Base-by-base conservation (phyloP, 2,888 invertebrate genomes). In the Nephrotoma guestfalica region DNA sequence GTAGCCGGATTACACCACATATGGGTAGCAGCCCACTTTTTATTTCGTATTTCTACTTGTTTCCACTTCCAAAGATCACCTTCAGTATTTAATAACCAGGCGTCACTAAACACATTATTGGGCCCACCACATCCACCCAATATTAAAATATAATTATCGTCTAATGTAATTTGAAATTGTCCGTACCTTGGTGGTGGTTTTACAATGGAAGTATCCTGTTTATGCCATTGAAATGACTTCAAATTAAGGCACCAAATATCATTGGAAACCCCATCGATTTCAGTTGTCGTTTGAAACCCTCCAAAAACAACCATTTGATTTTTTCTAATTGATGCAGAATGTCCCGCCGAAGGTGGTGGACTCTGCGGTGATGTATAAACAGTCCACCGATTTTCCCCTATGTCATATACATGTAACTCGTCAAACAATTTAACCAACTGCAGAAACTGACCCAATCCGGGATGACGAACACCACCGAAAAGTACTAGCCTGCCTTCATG, bases 401-500 rank as follows among this genome's bases (percentile, higher is more conserved):
- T 95, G 91, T 96, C 95, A 90, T 97, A 98, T 87, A 96, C 93
- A 90, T 99, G 98, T 86, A 98, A 93, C 92, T 98, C 98, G 91
- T 97, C 97, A 90, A 97, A 98, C 90, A 98, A 94, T 88, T 96
- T 95, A 93, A 96, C 96, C 89, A 95, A 96, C 91, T 96, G 96
- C 90, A 96, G 95, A 86, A 96, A 93, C 86, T 97, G 97, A 91
- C 96, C 94, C 87, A 96, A 92, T 88, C 97, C 96, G 41, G 98
- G 97, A 91, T 97, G 97, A 11, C 98, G 96, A 97, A 98, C 98
- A 6, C 99, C 99, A 83, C 99, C 99, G 92, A 98, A 99, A 86
- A 99, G 92, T 88, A 97, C 93, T 88, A 99, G 93, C 88, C 93
- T 94, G 89, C 97, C 95, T 89, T 95, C 95, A 92, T 97, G 96